Percentiles rank a stretch among this genome's conserved stretches.
phyloP scores from a whole-genome alignment of 2,113 vertebrate genomes.

The Brachyhypopomus occidentalis region DNA sequence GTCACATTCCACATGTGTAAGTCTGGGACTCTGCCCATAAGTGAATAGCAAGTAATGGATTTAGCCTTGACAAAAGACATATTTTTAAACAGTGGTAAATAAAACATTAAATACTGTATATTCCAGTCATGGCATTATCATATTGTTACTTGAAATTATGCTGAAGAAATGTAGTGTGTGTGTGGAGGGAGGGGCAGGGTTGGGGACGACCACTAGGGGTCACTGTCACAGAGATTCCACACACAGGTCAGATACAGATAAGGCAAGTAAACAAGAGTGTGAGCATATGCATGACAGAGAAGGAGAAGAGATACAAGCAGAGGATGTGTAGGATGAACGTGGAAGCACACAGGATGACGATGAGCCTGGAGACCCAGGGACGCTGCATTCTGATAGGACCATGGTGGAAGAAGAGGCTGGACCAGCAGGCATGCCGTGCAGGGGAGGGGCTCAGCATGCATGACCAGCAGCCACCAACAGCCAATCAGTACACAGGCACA shows the following conservation, averaged over 20 bases:
- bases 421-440: conserved; percentile 47
- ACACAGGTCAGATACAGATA: conserved; percentile 20
- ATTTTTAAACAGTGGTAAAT: no score
- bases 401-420: conserved; percentile 61
- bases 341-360: conserved; percentile 7
- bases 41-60: no score
- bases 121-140: not conserved
- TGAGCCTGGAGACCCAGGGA: conserved; percentile 50
- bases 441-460: conserved; percentile 66
- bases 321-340: conserved; percentile 5
- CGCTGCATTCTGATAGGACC: conserved; percentile 40
- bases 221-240: not conserved
- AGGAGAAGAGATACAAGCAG: not conserved
- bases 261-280: not conserved
- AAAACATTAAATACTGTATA: no score
- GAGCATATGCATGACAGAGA: not conserved
- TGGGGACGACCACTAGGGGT: conserved; percentile 19
- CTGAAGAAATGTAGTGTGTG: not conserved
- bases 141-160: not conserved
- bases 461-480: conserved; percentile 73
- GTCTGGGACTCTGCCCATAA: not conserved
- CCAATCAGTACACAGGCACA: conserved; percentile 97
- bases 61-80: no score
- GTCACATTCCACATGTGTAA: not conserved
- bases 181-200: no score